Evolutionary conservation across 2,888 invertebrate species (phyloP), one percentile per base, ranked within the genome.

Genomic region (Trissolcus japonicus): DNA sequence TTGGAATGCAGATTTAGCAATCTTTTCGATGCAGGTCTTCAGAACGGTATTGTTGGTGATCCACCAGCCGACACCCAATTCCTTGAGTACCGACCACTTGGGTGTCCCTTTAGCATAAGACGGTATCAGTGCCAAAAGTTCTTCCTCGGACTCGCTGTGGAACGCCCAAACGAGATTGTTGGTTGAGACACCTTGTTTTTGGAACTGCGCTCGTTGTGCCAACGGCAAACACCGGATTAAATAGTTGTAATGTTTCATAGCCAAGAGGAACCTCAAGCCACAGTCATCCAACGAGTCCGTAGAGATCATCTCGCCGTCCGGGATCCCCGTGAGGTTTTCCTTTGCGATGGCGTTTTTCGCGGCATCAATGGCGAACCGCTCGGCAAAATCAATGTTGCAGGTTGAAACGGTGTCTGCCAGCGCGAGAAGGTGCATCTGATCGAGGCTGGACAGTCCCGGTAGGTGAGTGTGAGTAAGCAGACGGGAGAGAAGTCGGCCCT

Each of bases 341-440:
- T 93, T 93, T 0, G 92, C 92, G 76, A 93, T 91, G 1, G 93
- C 92, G 13, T 91, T 92, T 84, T 93, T 94, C 1, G 93, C 93
- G 0, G 93, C 92, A 69, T 91, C 91, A 21, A 93, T 93, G 1
- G 93, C 93, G 83, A 96, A 94, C 71, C 95, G 91, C 86, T 96
- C 96, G 0, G 96, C 95, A 84, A 96, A 94, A 86, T 96, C 95
- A 0, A 94, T 95, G 83, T 96, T 96, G 84, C 96, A 97, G 0
- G 96, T 97, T 0, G 97, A 95, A 0, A 99, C 98, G 0, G 99
- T 99, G 86, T 99, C 99, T 11, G 99, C 99, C 75, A 99, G 89
- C 0, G 99, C 99, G n/a, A 99, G 90, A 76, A 99, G 91, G 90
- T 99, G 99, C 99, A 99, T 99, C 90, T 99, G 99, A 90, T 99